Percentiles rank a stretch among this genome's conserved stretches.
These are phyloP conservation scores for Prinia subflava DNA, from an alignment of 2,113 vertebrate species.

Conservation along the genomic window DNA sequence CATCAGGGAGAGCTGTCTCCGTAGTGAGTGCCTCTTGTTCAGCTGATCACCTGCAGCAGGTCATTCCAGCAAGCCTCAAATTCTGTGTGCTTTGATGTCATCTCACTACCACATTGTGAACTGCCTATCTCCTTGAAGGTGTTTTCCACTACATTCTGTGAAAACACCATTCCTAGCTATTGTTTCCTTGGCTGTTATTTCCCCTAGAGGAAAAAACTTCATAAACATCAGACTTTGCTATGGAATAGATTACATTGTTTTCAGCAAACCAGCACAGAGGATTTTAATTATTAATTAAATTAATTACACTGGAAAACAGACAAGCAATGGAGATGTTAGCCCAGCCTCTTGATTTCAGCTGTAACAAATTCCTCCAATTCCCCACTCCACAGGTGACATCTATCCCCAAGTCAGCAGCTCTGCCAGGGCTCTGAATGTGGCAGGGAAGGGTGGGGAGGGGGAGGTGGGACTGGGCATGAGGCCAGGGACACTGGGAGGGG, in stretches of 20 bases:
- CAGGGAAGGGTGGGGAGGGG: fast-evolving
- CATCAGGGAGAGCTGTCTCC: neutral
- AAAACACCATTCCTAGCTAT: neutral
- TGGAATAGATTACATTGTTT: neutral
- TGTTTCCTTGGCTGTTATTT: neutral
- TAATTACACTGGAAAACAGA: neutral
- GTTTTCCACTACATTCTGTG: neutral
- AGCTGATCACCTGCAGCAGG: neutral
- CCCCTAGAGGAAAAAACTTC: neutral
- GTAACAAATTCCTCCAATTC: neutral
- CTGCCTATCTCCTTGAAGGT: neutral
- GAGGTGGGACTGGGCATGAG: fast-evolving
- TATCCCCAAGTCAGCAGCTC: neutral
- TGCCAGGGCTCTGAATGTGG: fast-evolving
- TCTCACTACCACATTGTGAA: neutral
- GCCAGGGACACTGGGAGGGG: fast-evolving
- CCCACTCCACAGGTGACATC: neutral
- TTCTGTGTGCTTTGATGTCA: neutral
- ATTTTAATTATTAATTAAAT: neutral
- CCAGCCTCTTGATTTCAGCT: neutral
- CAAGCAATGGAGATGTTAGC: neutral
- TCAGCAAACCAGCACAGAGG: neutral
- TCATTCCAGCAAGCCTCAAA: neutral
- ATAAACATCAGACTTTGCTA: neutral
- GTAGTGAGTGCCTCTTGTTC: neutral